Conservation (phyloP, 2,888 invertebrate species). For the Rhaphigaster nebulosa region DNA sequence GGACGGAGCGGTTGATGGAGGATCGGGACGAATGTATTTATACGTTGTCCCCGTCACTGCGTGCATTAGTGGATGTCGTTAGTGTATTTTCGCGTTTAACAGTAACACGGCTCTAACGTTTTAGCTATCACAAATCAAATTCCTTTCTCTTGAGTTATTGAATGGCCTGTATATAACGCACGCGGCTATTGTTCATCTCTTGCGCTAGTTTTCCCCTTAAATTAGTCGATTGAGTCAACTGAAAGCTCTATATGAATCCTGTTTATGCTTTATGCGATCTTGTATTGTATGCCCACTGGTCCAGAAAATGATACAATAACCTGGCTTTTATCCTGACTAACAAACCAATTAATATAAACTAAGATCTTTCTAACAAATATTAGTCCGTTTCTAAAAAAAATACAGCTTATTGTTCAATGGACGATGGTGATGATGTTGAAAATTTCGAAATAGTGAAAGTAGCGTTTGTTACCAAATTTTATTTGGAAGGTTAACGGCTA, state of each 20-base stretch:
- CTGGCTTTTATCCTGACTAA: too few species aligned
- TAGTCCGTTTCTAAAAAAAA: too few species aligned
- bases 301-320: background rate
- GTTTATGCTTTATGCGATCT: background rate
- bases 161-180: background rate
- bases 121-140: constrained; percentile 29
- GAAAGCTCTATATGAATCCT: background rate
- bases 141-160: background rate
- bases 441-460: background rate
- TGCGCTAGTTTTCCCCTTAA: background rate
- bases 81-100: constrained; percentile 33
- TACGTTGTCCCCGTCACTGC: constrained; percentile 28
- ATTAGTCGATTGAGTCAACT: background rate
- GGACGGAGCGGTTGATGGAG: constrained; percentile 27
- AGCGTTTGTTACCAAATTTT: background rate
- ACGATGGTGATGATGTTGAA: background rate
- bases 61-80: constrained; percentile 25
- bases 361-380: too few species aligned
- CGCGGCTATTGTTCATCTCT: constrained; percentile 16
- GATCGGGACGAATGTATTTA: constrained; percentile 36
- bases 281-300: background rate
- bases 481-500: background rate
- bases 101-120: constrained; percentile 8
- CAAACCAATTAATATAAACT: too few species aligned
- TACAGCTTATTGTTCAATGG: too few species aligned